Conservation (phyloP, 37 sponge, comb jelly and placozoan genomes). For the Dysidea cf. avara region DNA sequence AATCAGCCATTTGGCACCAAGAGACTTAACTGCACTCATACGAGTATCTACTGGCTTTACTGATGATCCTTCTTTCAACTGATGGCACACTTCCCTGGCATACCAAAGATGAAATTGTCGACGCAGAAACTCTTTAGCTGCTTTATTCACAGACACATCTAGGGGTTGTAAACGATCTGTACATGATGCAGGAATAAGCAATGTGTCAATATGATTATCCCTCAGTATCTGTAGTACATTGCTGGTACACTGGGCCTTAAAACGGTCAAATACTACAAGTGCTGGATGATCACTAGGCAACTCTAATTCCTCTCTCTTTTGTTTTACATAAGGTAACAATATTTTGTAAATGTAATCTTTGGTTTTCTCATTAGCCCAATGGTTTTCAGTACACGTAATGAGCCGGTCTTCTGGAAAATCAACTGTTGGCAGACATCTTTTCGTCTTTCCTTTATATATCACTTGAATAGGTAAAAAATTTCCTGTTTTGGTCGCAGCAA, state of each 20-base stretch:
- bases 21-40: too few relatives aligned
- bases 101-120: too few relatives aligned
- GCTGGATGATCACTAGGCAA: slow-evolving; percentile 29
- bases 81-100: too few relatives aligned
- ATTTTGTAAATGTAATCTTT: slow-evolving; percentile 21
- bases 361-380: slow-evolving; percentile 37
- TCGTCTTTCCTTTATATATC: slow-evolving; percentile 40
- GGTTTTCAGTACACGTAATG: slow-evolving; percentile 27
- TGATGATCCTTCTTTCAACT: too few relatives aligned
- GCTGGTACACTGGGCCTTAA: slow-evolving; percentile 28
- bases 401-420: slow-evolving; percentile 41
- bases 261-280: slow-evolving; percentile 36
- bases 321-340: slow-evolving; percentile 22
- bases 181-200: too few relatives aligned
- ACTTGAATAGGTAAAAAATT: slow-evolving; percentile 36
- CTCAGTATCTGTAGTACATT: slow-evolving; percentile 11
- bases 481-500: slow-evolving; percentile 12
- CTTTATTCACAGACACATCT: too few relatives aligned
- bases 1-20: too few relatives aligned
- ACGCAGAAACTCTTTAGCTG: too few relatives aligned
- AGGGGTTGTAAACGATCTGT: too few relatives aligned
- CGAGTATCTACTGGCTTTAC: too few relatives aligned
- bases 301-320: slow-evolving; percentile 9
- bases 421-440: slow-evolving; percentile 11
- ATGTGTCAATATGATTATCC: too few relatives aligned